Base-by-base conservation (phyloP, 2,888 invertebrate genomes). In the Scaptomyza tumidula region DNA sequence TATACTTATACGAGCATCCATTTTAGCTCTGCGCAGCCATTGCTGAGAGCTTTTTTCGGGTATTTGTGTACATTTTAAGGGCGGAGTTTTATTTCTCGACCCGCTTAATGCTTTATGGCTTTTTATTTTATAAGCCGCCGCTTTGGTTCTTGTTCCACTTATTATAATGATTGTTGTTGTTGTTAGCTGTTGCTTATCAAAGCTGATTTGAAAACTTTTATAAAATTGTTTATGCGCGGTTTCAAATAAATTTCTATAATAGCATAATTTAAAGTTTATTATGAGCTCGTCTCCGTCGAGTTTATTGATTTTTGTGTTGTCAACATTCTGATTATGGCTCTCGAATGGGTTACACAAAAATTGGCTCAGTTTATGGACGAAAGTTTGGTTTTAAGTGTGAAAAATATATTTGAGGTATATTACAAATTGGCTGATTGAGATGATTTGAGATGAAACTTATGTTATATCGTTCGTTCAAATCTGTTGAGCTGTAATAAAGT, bases 11-110 rank as follows among this genome's bases (percentile, higher is more conserved):
- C 46, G 57, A 66, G 64, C 76, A 72, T 78, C 84, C 84, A 84
- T 86, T 83, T 82, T 77, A 16, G 61, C 64, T 61, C 68, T 83
- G 78, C 80, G 84, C 86, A 86, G 86, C 86, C 82, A 85, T 85
- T 84, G 83, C 80, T 71, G 71, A 71, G 76, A 78, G 71, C 76
- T 86, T 83, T 68, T 68, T 53, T 33, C 49, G 19, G 44, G 2
- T 39, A 14, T 37, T 43, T 39, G 39, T 41, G 49, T 52, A 50
- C 43, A 48, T 75, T 73, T 76, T 74, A 67, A 78, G 88, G 89
- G 89, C 89, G 89, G 89, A 89, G 89, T 89, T 89, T 84, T 76
- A 69, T 71, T 65, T 72, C 66, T 33, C 63, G 14, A 4, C 16
- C 57, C 57, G 69, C 59, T 63, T 59, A 60, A 72, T 59, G 69